Base-by-base conservation (phyloP, 2,888 invertebrate genomes). In the Agrotis exclamationis region DNA sequence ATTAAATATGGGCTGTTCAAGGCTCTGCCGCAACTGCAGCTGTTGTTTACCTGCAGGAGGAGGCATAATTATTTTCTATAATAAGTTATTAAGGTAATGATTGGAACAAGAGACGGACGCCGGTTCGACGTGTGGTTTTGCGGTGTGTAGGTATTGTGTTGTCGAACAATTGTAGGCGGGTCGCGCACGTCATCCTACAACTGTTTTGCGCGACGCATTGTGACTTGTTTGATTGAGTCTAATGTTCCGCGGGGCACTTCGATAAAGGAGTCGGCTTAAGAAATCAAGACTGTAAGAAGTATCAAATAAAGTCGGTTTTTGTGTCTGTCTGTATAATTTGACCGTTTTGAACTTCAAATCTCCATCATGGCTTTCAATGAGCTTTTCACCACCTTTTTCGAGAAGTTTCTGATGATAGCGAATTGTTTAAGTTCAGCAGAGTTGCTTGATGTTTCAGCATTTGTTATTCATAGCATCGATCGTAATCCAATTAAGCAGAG, bases 121-220 rank as follows among this genome's bases (percentile, higher is more conserved):
- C 74, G 63, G 74, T 67, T 82, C 24, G 72, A 11, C 67, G 66
- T 86, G 82, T 68, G 82, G 85, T 86, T 85, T 84, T 79, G 79
- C 63, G 74, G 86, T 76, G 74, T 74, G 73, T 71, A 45, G 18
- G 44, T 71, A 72, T 69, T 70, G 65, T 84, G 65, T 71, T 77
- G 72, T 84, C 79, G 65, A 80, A 84, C 82, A 86, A 82, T 83
- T 86, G 91, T 84, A 88, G 93, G 93, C 91, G 90, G 87, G 90
- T 87, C 89, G 70, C 86, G 45, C 47, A 87, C 93, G 93, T 93
- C 93, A 93, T 83, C 53, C 80, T 67, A 76, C 78, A 85, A 85
- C 80, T 78, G 78, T 82, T 83, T 85, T 79, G 84, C 75, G 45
- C 77, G 63, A 77, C 83, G 76, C 85, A 80, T 82, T 85, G 74